Evolutionary conservation across 2,113 vertebrate species (phyloP), one percentile per base, ranked within the genome.

Genomic region (Vidua chalybeata): DNA sequence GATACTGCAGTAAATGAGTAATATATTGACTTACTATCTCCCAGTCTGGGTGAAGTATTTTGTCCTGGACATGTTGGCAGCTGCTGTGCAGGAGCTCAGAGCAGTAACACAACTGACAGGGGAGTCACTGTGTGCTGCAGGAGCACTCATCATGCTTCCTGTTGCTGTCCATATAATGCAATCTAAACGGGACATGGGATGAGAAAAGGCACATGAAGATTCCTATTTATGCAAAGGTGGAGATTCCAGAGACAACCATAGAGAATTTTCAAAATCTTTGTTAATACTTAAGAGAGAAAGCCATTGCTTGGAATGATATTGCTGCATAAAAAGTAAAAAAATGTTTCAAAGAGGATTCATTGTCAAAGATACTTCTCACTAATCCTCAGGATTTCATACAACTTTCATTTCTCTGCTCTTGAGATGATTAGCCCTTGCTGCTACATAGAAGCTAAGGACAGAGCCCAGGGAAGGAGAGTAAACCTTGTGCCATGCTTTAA

Each of bases 11-110:
- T 56, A 93, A 94, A 71, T 11, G 8, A 84, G 16, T 22, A 56
- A 66, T 39, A 49, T 31, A 66, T 81, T 84, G 74, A 94, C 96
- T 51, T 97, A 98, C 98, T 98, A 98, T 89, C 98, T 97, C 37
- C 98, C 98, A 11, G 97, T 98, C 87, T 98, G 97, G 67, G 98
- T 98, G 97, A 99, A 99, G n/a, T 96, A 85, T 9, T 97, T 96
- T 84, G 96, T 98, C 55, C 95, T 94, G 90, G 93, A 89, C 20
- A 80, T 39, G 8, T 84, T 88, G 54, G 95, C 94, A 79, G 94
- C 49, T 45, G 89, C 96, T 1, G 96, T 96, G 74, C 97, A 98
- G 92, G 98, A 98, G 93, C 98, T 98, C 82, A 98, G 94, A 2
- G 96, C 94, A 2, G 98, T 98, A 52, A 98, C 64, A 88, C 97